Conservation (phyloP, 2,888 invertebrate species). For the Rhyacophila evoluta region DNA sequence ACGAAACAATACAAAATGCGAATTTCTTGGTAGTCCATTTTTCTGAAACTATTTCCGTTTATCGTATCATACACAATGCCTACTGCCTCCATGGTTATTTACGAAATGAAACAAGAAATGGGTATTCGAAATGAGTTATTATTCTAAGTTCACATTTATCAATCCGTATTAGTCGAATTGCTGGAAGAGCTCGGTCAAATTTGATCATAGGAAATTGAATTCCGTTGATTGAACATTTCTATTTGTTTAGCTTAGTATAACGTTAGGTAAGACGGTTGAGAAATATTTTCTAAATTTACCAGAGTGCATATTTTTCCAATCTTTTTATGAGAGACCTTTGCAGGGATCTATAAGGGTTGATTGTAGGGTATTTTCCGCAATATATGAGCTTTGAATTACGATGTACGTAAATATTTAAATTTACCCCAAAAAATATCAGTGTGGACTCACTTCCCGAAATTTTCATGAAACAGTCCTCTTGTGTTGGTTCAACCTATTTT, state of each 20-base stretch:
- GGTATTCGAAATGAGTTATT: background rate
- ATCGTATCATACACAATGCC: too few relatives aligned
- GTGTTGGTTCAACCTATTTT: too few relatives aligned
- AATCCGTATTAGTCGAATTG: background rate
- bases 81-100: too few relatives aligned
- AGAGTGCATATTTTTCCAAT: constrained; percentile 4
- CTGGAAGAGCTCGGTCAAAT: background rate
- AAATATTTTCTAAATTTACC: constrained; percentile 4
- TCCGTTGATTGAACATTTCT: constrained; percentile 10
- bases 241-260: constrained; percentile 9
- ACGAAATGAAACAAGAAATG: background rate
- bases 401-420: background rate
- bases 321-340: background rate
- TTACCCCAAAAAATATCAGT: background rate
- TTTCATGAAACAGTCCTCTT: too few relatives aligned
- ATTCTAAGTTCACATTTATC: constrained; percentile 1
- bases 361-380: background rate
- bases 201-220: constrained; percentile 12
- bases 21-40: background rate
- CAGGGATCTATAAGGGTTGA: background rate
- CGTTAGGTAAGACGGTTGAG: background rate
- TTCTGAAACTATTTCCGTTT: too few relatives aligned
- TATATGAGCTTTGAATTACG: constrained; percentile 4
- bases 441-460: too few relatives aligned
- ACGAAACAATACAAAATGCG: too few relatives aligned